These are phyloP conservation scores for Trichogramma dendrolimi DNA, from an alignment of 2,888 invertebrate genomes.

Conservation along the genomic window DNA sequence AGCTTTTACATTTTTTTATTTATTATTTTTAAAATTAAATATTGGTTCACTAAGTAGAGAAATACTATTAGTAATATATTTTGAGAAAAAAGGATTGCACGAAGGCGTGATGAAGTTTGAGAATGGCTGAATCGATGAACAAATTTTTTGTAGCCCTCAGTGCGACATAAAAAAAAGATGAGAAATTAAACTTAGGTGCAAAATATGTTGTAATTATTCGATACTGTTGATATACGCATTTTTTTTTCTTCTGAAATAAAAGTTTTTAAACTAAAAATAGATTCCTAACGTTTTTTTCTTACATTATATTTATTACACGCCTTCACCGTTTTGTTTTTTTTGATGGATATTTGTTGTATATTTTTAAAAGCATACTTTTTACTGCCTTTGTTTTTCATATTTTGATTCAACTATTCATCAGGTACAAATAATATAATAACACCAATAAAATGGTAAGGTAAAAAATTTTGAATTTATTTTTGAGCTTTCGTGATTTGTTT, in stretches of 20 bases:
- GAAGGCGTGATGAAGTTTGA: constrained; percentile 29
- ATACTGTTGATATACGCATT: constrained; percentile 19
- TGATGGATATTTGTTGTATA: constrained; percentile 20
- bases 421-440: neutral
- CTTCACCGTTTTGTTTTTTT: constrained; percentile 18
- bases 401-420: neutral
- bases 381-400: constrained; percentile 6
- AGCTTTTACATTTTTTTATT: constrained; percentile 19
- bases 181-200: neutral
- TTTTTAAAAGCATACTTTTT: constrained; percentile 11
- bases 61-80: too few species aligned
- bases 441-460: constrained; percentile 9
- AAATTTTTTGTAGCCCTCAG: constrained; percentile 17
- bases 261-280: constrained; percentile 24
- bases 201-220: constrained; percentile 20
- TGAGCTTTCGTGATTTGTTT: too few species aligned
- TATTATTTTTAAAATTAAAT: constrained; percentile 12
- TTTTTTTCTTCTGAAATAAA: constrained; percentile 30
- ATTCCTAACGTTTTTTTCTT: constrained; percentile 21
- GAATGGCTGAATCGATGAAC: constrained; percentile 33
- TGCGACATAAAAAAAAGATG: constrained; percentile 8
- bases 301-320: constrained; percentile 18
- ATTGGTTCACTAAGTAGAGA: neutral
- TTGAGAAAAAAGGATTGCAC: constrained; percentile 14
- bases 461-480: neutral